Base-by-base conservation (phyloP, 2,888 invertebrate genomes). In the Protula sp. region DNA sequence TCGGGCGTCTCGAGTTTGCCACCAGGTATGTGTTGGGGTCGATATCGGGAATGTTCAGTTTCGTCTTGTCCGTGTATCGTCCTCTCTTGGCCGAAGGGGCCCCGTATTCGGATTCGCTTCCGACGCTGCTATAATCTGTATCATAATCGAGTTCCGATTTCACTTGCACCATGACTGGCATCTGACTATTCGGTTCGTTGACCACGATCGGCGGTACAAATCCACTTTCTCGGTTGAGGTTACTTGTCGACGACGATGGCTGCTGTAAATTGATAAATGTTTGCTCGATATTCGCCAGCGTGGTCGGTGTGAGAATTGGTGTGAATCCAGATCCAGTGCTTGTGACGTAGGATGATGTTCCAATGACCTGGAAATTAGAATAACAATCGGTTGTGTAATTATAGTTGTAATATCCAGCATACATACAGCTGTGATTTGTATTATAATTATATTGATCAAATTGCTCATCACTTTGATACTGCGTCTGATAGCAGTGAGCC, bases 1-100 rank as follows among this genome's bases (percentile, higher is more conserved):
- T 50, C 22, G 50, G 50, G 14, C 50, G 14, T 5, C 50, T 9
- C 22, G 50, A 50, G 24, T 50, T 50, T 9, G 50, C 50, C 50
- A 50, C 50, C 50, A 50, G 24, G 50, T 50, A 50, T 19, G 50
- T 50, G 24, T 22, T 50, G 50, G 50, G 50, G 50, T 50, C 50
- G 24, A 50, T 50, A 5, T 50, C 24, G 9, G 50, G 50, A 5
- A 50, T 26, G 9, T 14, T 14, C 50, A 24, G 4, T 19, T 9
- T 22, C 5, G 50, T 19, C 24, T 22, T 26, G 5, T n/a, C 24
- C 5, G 5, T 5, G 24, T 22, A 5, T 5, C 24, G 9, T 26
- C 24, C 4, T 9, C 50, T 24, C 5, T 24, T 24, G 24, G 14
- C 50, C 5, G 22, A 19, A 50, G 5, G 14, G 5, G 19, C 14